These are phyloP conservation scores for Cariama cristata DNA, from an alignment of 2,113 vertebrate species.

Conservation along the genomic window DNA sequence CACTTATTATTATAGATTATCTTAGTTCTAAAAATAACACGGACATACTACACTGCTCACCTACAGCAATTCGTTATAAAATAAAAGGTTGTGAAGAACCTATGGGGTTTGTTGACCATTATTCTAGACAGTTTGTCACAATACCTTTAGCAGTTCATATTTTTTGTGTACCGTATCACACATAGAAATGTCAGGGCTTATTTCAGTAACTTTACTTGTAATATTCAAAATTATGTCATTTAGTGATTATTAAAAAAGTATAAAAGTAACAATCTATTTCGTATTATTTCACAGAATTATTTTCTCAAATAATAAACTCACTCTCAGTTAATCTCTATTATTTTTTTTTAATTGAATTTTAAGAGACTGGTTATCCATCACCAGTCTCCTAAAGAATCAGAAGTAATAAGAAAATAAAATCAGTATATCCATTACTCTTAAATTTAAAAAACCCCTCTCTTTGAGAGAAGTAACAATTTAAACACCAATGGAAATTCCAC, in stretches of 20 bases:
- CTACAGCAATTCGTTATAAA: neutral
- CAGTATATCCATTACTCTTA: neutral
- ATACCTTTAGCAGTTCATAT: neutral
- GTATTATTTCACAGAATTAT: neutral
- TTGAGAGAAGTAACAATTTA: neutral
- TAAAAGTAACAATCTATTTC: neutral
- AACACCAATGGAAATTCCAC: neutral
- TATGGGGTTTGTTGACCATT: neutral
- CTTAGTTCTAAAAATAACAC: neutral
- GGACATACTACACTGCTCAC: neutral
- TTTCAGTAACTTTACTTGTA: neutral
- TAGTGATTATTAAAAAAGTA: neutral
- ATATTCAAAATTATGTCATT: neutral
- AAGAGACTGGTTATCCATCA: neutral
- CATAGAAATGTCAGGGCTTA: neutral
- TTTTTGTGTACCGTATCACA: neutral
- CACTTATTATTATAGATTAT: neutral
- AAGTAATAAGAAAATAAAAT: conserved; percentile 25
- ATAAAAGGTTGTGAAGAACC: neutral
- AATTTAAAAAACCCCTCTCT: neutral
- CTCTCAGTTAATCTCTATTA: neutral
- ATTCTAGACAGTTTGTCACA: neutral
- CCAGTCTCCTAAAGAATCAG: neutral
- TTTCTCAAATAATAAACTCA: neutral
- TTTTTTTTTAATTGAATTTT: conserved; percentile 35